Evolutionary conservation across 2,888 invertebrate genomes (phyloP).

Genomic region (Muschampia plurimacula): DNA sequence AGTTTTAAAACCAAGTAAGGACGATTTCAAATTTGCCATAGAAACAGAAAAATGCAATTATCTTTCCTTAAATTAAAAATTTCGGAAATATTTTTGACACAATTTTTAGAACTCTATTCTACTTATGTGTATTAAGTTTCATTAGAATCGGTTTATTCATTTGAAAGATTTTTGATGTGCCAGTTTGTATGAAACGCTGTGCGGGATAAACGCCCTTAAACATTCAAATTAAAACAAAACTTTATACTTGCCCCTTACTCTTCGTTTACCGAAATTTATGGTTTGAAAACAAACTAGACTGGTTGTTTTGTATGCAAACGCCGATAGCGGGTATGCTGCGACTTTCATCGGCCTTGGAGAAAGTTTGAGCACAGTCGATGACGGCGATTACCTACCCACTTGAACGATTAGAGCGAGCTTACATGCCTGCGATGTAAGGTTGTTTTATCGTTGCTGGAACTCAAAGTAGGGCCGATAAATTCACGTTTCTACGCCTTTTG

Average conservation of each 20-base stretch:
- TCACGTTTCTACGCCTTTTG: neutral
- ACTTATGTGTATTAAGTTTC: too few species aligned
- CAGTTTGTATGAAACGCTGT: too few species aligned
- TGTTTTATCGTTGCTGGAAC: neutral
- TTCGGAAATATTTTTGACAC: too few species aligned
- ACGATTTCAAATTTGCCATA: too few species aligned
- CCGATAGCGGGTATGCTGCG: constrained; percentile 51
- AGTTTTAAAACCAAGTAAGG: too few species aligned
- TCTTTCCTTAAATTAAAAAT: too few species aligned
- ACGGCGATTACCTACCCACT: constrained; percentile 57
- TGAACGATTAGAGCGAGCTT: constrained; percentile 51
- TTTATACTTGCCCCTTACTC: neutral
- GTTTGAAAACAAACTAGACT: constrained; percentile 53
- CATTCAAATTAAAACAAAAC: neutral
- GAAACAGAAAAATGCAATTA: too few species aligned
- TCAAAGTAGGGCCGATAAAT: neutral
- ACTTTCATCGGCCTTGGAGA: constrained; percentile 82
- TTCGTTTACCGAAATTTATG: constrained; percentile 41
- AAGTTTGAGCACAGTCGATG: constrained; percentile 65
- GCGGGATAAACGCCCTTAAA: too few species aligned
- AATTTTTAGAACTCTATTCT: too few species aligned
- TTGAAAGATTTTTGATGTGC: too few species aligned
- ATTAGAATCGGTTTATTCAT: too few species aligned
- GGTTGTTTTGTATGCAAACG: constrained; percentile 70
- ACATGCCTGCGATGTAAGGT: constrained; percentile 14